Conservation (phyloP, 2,797 vertebrate species). For the Uromys caudimaculatus region DNA sequence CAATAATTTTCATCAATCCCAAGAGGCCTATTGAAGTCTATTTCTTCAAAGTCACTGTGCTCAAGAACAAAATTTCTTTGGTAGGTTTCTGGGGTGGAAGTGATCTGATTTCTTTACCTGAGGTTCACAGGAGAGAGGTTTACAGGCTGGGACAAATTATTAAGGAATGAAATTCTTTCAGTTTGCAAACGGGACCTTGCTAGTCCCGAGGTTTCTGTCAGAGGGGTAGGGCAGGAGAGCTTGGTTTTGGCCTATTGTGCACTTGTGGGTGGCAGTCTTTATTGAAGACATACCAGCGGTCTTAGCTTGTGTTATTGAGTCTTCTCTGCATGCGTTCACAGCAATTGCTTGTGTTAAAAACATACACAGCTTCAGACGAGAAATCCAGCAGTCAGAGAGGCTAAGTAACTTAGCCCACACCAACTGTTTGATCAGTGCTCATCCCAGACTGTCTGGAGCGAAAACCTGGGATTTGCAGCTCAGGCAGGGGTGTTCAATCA, state of each 20-base stretch:
- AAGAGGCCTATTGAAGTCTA: not conserved
- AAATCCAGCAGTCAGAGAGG: constrained; percentile 6
- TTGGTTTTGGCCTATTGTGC: not conserved
- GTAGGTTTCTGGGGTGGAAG: not conserved
- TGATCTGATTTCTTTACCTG: constrained; percentile 1
- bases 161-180: constrained; percentile 20
- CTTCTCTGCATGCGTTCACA: not conserved
- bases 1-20: constrained; percentile 67
- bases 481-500: not conserved
- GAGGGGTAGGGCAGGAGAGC: not conserved
- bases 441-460: not conserved
- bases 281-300: not conserved
- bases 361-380: not conserved
- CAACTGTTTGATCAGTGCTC: not conserved
- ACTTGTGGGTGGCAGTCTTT: not conserved
- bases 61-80: not conserved
- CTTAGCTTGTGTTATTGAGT: not conserved
- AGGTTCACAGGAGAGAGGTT: not conserved
- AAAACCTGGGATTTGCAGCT: not conserved
- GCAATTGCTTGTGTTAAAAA: not conserved
- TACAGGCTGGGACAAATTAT: not conserved
- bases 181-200: not conserved
- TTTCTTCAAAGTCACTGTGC: not conserved
- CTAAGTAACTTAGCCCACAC: not conserved
- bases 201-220: not conserved